Conservation (phyloP, 2,888 invertebrate species). For the Drosophila colorata region DNA sequence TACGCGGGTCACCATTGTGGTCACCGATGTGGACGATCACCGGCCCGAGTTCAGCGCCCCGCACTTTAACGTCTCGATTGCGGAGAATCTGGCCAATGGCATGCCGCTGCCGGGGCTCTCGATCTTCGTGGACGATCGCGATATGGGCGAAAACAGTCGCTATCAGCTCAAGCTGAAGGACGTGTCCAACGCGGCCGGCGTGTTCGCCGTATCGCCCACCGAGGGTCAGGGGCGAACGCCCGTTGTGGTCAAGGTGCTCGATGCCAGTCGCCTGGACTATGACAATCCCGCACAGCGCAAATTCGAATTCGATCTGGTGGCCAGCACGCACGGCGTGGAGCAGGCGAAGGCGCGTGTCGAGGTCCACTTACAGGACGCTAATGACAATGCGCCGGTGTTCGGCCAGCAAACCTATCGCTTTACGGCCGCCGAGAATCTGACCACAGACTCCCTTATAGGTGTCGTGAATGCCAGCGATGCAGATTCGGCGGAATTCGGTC, state of each 20-base stretch:
- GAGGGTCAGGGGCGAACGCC: constrained; percentile 91
- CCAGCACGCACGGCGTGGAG: constrained; percentile 87
- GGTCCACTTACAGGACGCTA: constrained; percentile 90
- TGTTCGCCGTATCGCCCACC: constrained; percentile 89
- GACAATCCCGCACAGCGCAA: constrained; percentile 88
- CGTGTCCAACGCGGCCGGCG: constrained; percentile 87
- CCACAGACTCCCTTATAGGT: constrained; percentile 88
- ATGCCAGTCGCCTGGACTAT: constrained; percentile 89
- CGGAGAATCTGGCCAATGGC: constrained; percentile 91
- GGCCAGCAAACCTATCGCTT: constrained; percentile 88
- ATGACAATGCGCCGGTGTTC: constrained; percentile 92
- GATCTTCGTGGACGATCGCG: constrained; percentile 90
- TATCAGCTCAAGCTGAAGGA: constrained; percentile 88
- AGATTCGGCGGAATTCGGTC: constrained; percentile 90
- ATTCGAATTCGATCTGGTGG: constrained; percentile 89
- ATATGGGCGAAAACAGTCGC: constrained; percentile 90
- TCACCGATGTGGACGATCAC: constrained; percentile 92
- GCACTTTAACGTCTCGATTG: constrained; percentile 89
- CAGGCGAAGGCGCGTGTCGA: constrained; percentile 88
- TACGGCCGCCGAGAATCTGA: constrained; percentile 89
- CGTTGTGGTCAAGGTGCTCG: constrained; percentile 89
- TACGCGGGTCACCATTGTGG: constrained; percentile 90
- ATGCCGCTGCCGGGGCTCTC: constrained; percentile 90
- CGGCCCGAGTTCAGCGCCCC: constrained; percentile 90
- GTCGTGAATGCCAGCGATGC: constrained; percentile 89